Conservation (phyloP, 1,140 invertebrate species). For the Coboldia fuscipes region DNA sequence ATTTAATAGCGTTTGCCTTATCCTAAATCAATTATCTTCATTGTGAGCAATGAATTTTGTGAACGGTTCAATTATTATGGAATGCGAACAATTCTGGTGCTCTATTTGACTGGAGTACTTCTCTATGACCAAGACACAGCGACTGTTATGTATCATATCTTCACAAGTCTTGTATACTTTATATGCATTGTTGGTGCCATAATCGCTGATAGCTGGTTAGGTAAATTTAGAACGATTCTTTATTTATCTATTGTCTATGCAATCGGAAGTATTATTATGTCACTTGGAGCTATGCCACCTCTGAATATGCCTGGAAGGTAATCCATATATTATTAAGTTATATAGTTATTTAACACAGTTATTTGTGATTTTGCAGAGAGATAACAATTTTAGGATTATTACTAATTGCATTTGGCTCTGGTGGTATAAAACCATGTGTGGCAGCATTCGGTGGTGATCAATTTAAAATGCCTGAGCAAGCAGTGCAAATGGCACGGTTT, state of each 20-base stretch:
- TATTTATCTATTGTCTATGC: constrained; percentile 52
- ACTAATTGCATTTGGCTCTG: constrained; percentile 47
- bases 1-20: constrained; percentile 24
- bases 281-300: constrained; percentile 25
- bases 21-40: constrained; percentile 56
- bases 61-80: constrained; percentile 72
- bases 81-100: constrained; percentile 56
- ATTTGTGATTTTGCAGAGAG: too few species aligned
- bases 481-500: constrained; percentile 37
- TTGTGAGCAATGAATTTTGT: constrained; percentile 67
- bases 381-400: constrained; percentile 13
- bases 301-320: constrained; percentile 12
- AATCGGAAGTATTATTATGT: constrained; percentile 39
- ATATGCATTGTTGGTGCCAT: constrained; percentile 73
- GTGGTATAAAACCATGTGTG: constrained; percentile 71
- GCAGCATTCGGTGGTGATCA: constrained; percentile 70
- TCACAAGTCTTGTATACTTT: constrained; percentile 68
- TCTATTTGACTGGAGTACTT: constrained; percentile 55
- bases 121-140: constrained; percentile 37
- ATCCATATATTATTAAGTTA: neutral
- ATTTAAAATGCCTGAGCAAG: constrained; percentile 34
- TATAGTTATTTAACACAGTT: too few species aligned
- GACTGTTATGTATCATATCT: constrained; percentile 65
- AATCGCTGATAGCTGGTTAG: constrained; percentile 66
- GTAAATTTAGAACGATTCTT: constrained; percentile 60